phyloP scores from a whole-genome alignment of 2,797 vertebrate genomes.

The Triplophysa bombifrons region DNA sequence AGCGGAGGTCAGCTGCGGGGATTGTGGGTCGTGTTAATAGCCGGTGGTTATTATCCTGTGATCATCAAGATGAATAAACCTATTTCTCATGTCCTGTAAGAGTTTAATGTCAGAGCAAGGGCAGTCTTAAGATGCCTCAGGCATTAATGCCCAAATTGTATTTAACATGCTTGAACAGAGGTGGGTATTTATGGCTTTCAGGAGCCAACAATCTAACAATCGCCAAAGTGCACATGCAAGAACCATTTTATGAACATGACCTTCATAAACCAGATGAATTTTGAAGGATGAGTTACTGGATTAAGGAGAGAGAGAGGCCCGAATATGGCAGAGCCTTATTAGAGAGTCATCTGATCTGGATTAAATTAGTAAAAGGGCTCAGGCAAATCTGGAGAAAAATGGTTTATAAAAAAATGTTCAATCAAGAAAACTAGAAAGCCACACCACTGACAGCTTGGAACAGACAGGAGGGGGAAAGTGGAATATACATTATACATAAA shows the following conservation, averaged over 20 bases:
- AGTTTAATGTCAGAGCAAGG: conserved; percentile 63
- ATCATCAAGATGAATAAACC: conserved; percentile 69
- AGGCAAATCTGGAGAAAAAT: conserved; percentile 17
- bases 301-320: conserved; percentile 23
- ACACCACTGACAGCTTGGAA: conserved; percentile 7
- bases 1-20: neutral
- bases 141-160: conserved; percentile 65
- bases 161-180: conserved; percentile 70
- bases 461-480: neutral
- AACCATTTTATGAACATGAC: conserved; percentile 76
- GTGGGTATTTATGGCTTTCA: conserved; percentile 51
- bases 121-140: conserved; percentile 59
- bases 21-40: conserved; percentile 41
- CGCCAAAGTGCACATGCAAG: conserved; percentile 73
- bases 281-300: conserved; percentile 39
- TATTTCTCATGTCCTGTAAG: conserved; percentile 53
- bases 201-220: conserved; percentile 58
- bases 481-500: conserved; percentile 22
- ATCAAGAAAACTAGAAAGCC: conserved; percentile 3
- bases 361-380: neutral
- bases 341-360: conserved; percentile 2
- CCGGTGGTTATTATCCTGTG: conserved; percentile 66
- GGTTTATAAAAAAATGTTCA: neutral
- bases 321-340: conserved; percentile 7
- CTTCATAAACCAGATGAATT: conserved; percentile 65